Evolutionary conservation across 2,113 vertebrate genomes (phyloP).

Genomic region (Condylura cristata): DNA sequence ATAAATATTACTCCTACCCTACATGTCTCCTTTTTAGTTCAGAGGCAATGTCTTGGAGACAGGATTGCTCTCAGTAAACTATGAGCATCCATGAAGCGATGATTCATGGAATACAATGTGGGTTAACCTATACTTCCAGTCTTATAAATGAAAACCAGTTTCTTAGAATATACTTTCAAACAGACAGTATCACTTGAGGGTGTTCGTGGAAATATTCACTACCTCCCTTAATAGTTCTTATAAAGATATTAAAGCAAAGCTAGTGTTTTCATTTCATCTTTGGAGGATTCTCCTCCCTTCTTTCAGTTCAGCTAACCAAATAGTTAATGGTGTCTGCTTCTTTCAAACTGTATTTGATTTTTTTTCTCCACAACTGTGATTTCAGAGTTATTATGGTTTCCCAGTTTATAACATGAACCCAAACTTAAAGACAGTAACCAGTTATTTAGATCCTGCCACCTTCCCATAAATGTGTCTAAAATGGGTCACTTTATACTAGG

Average conservation of each 20-base stretch:
- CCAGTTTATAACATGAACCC: constrained; percentile 62
- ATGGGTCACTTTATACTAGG: constrained; percentile 73
- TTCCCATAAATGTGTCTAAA: constrained; percentile 79
- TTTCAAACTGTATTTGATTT: constrained; percentile 68
- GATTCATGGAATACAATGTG: constrained; percentile 68
- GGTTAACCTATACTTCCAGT: constrained; percentile 66
- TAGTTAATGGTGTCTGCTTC: constrained; percentile 56
- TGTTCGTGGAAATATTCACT: background rate
- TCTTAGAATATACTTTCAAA: constrained; percentile 59
- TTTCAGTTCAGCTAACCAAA: constrained; percentile 38
- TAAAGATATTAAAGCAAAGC: constrained; percentile 55
- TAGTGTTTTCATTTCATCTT: constrained; percentile 59
- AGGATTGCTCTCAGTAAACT: constrained; percentile 76
- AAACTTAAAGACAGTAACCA: constrained; percentile 75
- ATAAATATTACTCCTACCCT: constrained; percentile 21
- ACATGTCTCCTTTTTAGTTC: constrained; percentile 48
- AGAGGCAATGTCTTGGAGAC: constrained; percentile 64
- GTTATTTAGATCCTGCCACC: constrained; percentile 71
- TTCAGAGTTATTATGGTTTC: constrained; percentile 73
- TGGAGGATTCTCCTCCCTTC: constrained; percentile 20
- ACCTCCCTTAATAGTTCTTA: constrained; percentile 32
- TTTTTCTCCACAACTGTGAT: constrained; percentile 53
- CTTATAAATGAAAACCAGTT: constrained; percentile 11
- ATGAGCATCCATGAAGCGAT: constrained; percentile 54
- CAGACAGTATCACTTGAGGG: background rate